phyloP scores from a whole-genome alignment of 2,888 invertebrate genomes.

The Pheosia gnoma region DNA sequence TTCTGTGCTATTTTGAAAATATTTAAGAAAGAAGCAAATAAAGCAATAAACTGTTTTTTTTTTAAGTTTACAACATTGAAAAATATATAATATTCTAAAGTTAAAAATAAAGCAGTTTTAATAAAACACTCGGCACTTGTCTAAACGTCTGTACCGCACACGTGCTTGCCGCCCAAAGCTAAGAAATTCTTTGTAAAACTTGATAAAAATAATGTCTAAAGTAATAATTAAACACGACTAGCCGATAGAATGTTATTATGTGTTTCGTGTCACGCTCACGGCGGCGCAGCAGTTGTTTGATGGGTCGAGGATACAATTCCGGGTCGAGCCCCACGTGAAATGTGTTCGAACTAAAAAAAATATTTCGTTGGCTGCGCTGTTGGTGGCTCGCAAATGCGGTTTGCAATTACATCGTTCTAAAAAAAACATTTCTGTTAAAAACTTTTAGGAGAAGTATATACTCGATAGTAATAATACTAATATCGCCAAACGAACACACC shows the following conservation, averaged over 20 bases:
- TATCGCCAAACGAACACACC: no score
- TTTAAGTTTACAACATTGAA: no score
- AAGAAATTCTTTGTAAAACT: slow-evolving; percentile 28
- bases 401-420: no score
- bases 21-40: no score
- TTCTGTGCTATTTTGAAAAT: no score
- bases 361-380: not conserved
- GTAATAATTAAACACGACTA: slow-evolving; percentile 40
- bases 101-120: not conserved
- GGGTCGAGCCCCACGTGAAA: slow-evolving; percentile 4
- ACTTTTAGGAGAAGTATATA: no score
- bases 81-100: no score
- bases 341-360: not conserved
- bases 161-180: slow-evolving; percentile 34
- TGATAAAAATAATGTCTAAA: slow-evolving; percentile 35
- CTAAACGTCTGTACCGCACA: slow-evolving; percentile 21
- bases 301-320: slow-evolving; percentile 18
- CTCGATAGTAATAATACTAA: no score
- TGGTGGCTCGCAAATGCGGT: not conserved
- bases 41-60: no score
- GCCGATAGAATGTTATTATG: slow-evolving; percentile 28
- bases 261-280: slow-evolving; percentile 30
- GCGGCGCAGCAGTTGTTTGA: slow-evolving; percentile 40
- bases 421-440: no score
- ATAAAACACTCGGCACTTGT: slow-evolving; percentile 11